Evolutionary conservation across 1,140 invertebrate species (phyloP), one percentile per base, ranked within the genome.

Genomic region (fruit fly (Drosophila melanogaster)): DNA sequence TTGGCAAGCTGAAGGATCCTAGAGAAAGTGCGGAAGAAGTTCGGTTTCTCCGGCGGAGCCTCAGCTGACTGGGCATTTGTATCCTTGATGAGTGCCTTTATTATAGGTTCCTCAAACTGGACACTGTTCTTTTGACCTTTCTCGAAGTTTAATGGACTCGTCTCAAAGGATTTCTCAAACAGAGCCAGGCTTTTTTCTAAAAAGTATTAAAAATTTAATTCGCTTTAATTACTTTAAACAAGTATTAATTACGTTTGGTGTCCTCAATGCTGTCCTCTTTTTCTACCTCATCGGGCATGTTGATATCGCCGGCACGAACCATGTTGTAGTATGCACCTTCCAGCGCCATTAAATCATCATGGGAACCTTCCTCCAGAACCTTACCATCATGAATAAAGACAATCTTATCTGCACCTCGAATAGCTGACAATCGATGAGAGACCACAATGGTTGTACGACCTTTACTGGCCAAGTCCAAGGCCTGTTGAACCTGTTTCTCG

Each of bases 361-460:
- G 96, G 1, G 95, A 96, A 2, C 97, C 97, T 84, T 95, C 93
- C 91, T 98, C 97, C 0, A 95, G 94, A 0, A 97, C 95, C 47
- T 93, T 90, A 0, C 96, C 94, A 53, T 96, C 94, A 58, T 95
- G 94, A 75, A 96, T 94, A 59, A 95, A 96, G 30, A 97, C 94
- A 49, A 98, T 98, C 58, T 95, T 94, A 92, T 97, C 95, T 1
- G 96, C 96, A 65, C 95, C 95, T 0, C 94, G 94, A n/a, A 98
- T 96, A 0, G 97, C 97, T 0, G 96, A 97, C 10, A 98, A 93
- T 30, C 97, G 93, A 92, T 98, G 97, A 1, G 97, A 97, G 2
- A 98, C 95, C 24, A 96, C 95, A 37, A 98, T 94, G 0, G 97
- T 98, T 4, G 97, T 98, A 67, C 97, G 93, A 12, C 96, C 96